Conservation (phyloP, 2,113 vertebrate genomes). For the Cololabis saira region DNA sequence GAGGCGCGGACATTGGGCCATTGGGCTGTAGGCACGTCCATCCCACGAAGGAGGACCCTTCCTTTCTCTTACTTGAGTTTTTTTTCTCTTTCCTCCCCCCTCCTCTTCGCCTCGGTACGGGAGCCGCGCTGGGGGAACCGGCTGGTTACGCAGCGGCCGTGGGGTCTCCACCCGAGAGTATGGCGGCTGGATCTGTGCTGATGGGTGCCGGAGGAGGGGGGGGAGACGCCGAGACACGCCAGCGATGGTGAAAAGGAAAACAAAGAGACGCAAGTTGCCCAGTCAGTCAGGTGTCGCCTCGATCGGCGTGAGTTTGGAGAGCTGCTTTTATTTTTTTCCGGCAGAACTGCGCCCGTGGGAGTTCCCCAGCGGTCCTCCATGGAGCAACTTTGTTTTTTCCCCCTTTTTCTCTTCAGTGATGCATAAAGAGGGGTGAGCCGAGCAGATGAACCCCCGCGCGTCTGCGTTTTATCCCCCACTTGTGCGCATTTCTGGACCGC, state of each 20-base stretch:
- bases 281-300: not conserved
- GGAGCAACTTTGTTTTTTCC: slow-evolving; percentile 74
- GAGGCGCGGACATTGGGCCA: slow-evolving; percentile 26
- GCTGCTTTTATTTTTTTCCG: no score
- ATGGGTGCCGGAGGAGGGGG: no score
- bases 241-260: slow-evolving; percentile 64
- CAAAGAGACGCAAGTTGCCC: slow-evolving; percentile 50
- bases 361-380: slow-evolving; percentile 60
- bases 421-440: slow-evolving; percentile 61
- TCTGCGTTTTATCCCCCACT: slow-evolving; percentile 23
- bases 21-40: slow-evolving; percentile 67
- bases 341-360: slow-evolving; percentile 7
- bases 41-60: slow-evolving; percentile 41
- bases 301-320: not conserved
- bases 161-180: slow-evolving; percentile 84
- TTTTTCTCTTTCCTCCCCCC: not conserved
- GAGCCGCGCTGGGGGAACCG: slow-evolving; percentile 77
- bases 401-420: slow-evolving; percentile 54
- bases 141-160: slow-evolving; percentile 74
- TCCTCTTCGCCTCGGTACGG: slow-evolving; percentile 68
- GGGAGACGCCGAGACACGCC: slow-evolving; percentile 52
- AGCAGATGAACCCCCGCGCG: slow-evolving; percentile 68
- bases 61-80: not conserved
- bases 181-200: slow-evolving; percentile 73
- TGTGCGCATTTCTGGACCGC: slow-evolving; percentile 34